Evolutionary conservation across 2,888 invertebrate genomes (phyloP).

Genomic region (Sipha maydis): DNA sequence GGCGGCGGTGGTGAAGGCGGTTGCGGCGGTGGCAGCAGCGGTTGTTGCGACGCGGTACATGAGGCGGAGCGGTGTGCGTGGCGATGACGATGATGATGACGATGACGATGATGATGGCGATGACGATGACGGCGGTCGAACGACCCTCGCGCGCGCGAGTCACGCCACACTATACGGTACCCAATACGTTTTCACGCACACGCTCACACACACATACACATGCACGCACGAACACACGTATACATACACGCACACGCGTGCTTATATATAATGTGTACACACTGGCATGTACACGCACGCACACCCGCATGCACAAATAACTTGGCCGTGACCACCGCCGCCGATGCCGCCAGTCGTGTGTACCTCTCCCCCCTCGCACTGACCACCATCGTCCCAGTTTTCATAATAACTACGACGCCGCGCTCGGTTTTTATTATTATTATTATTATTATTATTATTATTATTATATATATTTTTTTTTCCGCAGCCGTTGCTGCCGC

Average conservation of each 20-base stretch:
- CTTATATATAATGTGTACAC: constrained; percentile 7
- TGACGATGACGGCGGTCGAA: constrained; percentile 41
- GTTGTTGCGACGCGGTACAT: neutral
- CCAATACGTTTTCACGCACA: constrained; percentile 39
- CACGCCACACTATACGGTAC: constrained; percentile 51
- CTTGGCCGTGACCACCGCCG: constrained; percentile 22
- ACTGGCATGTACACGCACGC: constrained; percentile 13
- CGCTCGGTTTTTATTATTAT: constrained; percentile 50
- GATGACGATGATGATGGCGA: constrained; percentile 26
- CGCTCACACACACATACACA: neutral
- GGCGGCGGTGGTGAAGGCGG: neutral
- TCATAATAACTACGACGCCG: constrained; percentile 45
- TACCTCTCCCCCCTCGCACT: neutral
- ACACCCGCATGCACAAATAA: neutral
- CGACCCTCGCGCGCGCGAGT: constrained; percentile 57
- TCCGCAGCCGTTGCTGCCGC: neutral
- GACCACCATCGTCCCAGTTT: neutral
- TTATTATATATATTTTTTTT: neutral
- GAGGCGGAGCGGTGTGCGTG: neutral
- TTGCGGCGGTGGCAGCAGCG: neutral
- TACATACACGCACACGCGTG: too few species aligned
- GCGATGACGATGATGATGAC: neutral
- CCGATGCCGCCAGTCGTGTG: constrained; percentile 19
- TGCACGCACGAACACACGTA: neutral
- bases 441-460: constrained; percentile 35